Conservation (phyloP, 2,888 invertebrate species). For the Watsonalla binaria region DNA sequence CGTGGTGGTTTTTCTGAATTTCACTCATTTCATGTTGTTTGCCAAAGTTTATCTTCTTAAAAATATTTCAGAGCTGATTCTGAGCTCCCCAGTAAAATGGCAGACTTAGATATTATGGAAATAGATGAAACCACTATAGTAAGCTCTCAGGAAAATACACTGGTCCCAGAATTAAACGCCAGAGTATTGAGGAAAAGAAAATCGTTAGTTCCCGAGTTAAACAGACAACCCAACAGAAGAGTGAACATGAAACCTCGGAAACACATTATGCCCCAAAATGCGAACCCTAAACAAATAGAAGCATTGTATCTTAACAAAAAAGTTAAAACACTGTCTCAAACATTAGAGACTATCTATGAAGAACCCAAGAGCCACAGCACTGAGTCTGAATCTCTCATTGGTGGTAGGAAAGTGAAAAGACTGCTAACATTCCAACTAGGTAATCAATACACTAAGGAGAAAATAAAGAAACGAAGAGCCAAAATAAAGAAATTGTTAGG, state of each 20-base stretch:
- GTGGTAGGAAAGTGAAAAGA: conserved; percentile 77
- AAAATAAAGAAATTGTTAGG: conserved; percentile 78
- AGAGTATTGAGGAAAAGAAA: conserved; percentile 64
- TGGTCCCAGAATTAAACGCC: conserved; percentile 34
- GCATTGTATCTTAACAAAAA: conserved; percentile 79
- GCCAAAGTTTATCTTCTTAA: background rate
- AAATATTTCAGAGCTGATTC: conserved; percentile 47
- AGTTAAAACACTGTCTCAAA: conserved; percentile 70
- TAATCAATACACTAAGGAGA: conserved; percentile 72
- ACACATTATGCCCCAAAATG: conserved; percentile 53
- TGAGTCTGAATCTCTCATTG: conserved; percentile 63
- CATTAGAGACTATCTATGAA: conserved; percentile 81
- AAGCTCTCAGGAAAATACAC: conserved; percentile 24
- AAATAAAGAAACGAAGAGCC: conserved; percentile 77
- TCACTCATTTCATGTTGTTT: no score
- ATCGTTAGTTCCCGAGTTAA: conserved; percentile 48
- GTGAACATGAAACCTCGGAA: conserved; percentile 71
- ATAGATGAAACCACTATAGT: conserved; percentile 34
- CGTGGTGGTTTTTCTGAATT: background rate
- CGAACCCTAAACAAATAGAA: conserved; percentile 67
- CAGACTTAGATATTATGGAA: conserved; percentile 70
- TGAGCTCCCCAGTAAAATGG: conserved; percentile 69
- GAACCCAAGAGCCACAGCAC: conserved; percentile 71
- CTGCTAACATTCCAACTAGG: conserved; percentile 75
- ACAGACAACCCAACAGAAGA: conserved; percentile 62